phyloP scores from a whole-genome alignment of 2,888 invertebrate genomes.

The Hydroisotoma schaefferi region DNA sequence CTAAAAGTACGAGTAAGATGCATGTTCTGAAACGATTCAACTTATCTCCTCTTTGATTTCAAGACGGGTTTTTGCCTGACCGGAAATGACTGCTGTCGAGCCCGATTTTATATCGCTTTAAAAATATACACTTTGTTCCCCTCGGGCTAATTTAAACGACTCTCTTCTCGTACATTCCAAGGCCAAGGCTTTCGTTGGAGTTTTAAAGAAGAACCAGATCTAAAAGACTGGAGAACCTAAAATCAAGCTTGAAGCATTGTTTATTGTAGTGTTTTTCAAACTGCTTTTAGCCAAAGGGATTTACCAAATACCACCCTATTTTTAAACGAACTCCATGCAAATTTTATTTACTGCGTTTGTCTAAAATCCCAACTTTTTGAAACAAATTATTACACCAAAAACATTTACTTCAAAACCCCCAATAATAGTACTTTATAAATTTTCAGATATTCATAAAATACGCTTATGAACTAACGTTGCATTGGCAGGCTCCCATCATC shows the following conservation, averaged over 20 bases:
- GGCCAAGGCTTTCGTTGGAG: constrained; percentile 1
- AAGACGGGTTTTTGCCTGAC: constrained; percentile 6
- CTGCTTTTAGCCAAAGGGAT: too few species aligned
- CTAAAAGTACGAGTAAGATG: constrained; percentile 8
- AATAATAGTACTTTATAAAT: background rate
- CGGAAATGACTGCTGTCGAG: constrained; percentile 1
- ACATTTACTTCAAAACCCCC: background rate
- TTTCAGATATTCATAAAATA: background rate
- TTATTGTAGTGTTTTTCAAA: too few species aligned
- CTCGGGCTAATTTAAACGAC: background rate
- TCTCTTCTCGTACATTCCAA: background rate
- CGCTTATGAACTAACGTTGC: too few species aligned
- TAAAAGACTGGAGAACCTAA: too few species aligned
- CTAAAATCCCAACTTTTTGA: background rate
- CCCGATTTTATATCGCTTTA: background rate
- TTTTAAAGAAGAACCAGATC: too few species aligned
- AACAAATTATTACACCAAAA: background rate
- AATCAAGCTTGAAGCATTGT: too few species aligned
- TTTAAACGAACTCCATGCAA: too few species aligned
- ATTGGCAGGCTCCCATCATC: too few species aligned
- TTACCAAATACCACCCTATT: too few species aligned
- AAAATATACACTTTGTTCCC: constrained; percentile 1
- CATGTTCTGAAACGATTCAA: constrained; percentile 8
- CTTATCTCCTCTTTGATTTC: constrained; percentile 7
- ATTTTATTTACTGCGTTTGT: background rate